A percentile compares a stretch with the other conserved stretches of the same genome.
phyloP scores from a whole-genome alignment of 1,140 invertebrate species.

The Atopsyche davidsoni region DNA sequence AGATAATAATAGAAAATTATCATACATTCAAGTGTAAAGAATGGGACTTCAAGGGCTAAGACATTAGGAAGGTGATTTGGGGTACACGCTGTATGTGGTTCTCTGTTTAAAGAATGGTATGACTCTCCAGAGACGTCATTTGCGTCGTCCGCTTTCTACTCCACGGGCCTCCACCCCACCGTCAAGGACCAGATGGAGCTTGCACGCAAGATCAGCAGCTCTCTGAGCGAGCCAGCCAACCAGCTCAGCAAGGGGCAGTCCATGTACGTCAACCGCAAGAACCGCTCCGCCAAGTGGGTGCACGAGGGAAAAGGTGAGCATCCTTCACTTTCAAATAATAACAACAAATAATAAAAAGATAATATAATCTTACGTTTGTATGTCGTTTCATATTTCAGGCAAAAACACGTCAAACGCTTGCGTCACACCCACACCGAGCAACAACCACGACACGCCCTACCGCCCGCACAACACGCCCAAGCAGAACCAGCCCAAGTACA shows the following conservation, averaged over 20 bases:
- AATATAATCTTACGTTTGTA: not conserved
- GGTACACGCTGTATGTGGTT: not conserved
- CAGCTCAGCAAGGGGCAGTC: slow-evolving; percentile 85
- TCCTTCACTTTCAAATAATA: not conserved
- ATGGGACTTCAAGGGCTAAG: not conserved
- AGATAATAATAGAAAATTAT: slow-evolving; percentile 3
- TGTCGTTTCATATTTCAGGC: slow-evolving; percentile 36
- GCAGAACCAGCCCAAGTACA: slow-evolving; percentile 7
- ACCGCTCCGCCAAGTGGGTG: slow-evolving; percentile 89
- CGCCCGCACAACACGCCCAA: slow-evolving; percentile 36
- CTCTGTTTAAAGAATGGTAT: no score
- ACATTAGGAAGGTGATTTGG: not conserved
- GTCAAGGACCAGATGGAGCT: slow-evolving; percentile 92
- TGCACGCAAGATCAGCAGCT: slow-evolving; percentile 83
- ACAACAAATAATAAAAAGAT: not conserved
- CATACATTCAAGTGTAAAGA: not conserved
- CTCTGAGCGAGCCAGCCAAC: slow-evolving; percentile 87
- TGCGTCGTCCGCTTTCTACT: slow-evolving; percentile 91
- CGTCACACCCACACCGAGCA: slow-evolving; percentile 44
- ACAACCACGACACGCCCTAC: slow-evolving; percentile 47
- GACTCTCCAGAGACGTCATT: slow-evolving; percentile 75
- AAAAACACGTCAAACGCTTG: slow-evolving; percentile 47
- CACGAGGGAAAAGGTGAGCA: slow-evolving; percentile 73
- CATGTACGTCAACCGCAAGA: slow-evolving; percentile 93
- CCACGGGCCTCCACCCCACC: slow-evolving; percentile 79